Conservation (phyloP, 2,113 vertebrate genomes). For the Tympanuchus pallidicinctus region DNA sequence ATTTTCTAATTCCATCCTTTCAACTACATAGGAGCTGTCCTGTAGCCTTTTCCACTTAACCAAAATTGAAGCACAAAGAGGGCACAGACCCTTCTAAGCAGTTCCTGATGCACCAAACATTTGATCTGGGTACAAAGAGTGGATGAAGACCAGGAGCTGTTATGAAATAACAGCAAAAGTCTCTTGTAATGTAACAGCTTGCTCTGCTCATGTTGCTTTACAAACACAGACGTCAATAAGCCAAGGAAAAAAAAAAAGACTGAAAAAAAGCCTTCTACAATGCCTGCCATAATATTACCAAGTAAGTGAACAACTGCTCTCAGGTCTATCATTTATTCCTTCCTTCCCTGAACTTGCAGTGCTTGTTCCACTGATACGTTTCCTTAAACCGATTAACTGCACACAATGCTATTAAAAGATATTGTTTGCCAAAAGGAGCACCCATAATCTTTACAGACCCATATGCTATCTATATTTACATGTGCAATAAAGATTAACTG, state of each 20-base stretch:
- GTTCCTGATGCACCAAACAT: not conserved
- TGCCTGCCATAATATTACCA: not conserved
- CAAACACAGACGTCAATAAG: not conserved
- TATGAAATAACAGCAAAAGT: not conserved
- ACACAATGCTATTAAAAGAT: conserved; percentile 66
- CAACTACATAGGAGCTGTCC: not conserved
- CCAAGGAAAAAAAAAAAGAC: not conserved
- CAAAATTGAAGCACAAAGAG: not conserved
- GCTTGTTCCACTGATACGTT: not conserved
- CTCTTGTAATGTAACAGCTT: conserved; percentile 1
- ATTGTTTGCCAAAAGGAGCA: conserved; percentile 42
- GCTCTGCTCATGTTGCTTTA: not conserved
- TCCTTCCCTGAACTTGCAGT: not conserved
- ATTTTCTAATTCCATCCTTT: not conserved
- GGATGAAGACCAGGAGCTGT: not conserved
- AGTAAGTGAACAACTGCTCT: not conserved
- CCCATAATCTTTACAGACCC: conserved; percentile 46
- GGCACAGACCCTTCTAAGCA: not conserved
- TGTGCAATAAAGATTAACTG: conserved; percentile 35
- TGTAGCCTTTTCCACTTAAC: not conserved
- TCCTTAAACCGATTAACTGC: conserved; percentile 48
- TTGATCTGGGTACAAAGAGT: not conserved
- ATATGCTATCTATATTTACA: conserved; percentile 39
- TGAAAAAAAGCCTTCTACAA: not conserved
- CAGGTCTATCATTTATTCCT: not conserved